phyloP scores from a whole-genome alignment of 2,113 vertebrate genomes.

The Platichthys flesus region DNA sequence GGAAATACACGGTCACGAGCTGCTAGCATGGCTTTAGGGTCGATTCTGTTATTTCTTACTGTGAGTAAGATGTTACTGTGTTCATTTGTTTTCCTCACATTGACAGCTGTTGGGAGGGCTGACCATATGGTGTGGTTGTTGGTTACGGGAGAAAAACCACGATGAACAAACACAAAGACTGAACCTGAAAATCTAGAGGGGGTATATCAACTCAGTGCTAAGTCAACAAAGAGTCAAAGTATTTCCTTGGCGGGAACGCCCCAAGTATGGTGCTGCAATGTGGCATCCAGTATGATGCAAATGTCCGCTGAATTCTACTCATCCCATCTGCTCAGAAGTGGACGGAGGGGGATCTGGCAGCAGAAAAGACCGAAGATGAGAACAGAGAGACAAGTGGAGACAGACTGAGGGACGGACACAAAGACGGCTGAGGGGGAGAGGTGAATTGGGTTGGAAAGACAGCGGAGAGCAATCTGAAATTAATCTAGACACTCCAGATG shows the following conservation, averaged over 20 bases:
- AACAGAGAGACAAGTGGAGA: slow-evolving; percentile 55
- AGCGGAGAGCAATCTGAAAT: slow-evolving; percentile 72
- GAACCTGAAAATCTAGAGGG: not conserved
- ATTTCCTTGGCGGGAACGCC: slow-evolving; percentile 31
- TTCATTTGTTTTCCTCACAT: slow-evolving; percentile 10
- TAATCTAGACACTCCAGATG: slow-evolving; percentile 77
- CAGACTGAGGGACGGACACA: slow-evolving; percentile 55
- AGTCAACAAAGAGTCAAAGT: slow-evolving; percentile 33
- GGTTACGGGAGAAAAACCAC: slow-evolving; percentile 2
- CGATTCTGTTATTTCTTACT: not conserved
- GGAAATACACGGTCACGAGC: not conserved
- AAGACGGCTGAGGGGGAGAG: slow-evolving; percentile 64
- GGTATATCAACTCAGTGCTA: not conserved
- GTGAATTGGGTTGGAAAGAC: slow-evolving; percentile 77
- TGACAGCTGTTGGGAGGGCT: slow-evolving; percentile 24
- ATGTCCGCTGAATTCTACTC: slow-evolving; percentile 52
- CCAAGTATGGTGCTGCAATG: slow-evolving; percentile 52
- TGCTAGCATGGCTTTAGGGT: not conserved
- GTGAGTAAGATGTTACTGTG: not conserved
- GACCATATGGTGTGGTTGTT: slow-evolving; percentile 41
- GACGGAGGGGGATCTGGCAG: slow-evolving; percentile 41
- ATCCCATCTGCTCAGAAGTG: slow-evolving; percentile 70
- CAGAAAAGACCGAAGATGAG: slow-evolving; percentile 36
- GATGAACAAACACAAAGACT: not conserved
- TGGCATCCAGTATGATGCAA: slow-evolving; percentile 57